Conservation (phyloP, 1,140 invertebrate species). For the Eufriesea mexicana region DNA sequence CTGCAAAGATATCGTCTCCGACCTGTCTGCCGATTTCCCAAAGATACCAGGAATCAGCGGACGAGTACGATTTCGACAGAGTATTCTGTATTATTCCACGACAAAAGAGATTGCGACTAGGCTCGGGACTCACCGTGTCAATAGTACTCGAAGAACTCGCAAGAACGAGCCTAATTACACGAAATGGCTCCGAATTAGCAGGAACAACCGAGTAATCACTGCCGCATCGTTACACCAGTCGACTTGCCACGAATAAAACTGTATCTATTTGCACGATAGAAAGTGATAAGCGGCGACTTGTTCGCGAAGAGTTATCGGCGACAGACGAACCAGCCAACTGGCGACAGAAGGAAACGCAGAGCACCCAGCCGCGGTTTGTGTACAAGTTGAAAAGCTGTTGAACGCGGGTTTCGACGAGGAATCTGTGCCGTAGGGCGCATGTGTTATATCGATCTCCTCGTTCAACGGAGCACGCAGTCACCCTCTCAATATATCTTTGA, state of each 20-base stretch:
- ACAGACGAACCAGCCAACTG: not conserved
- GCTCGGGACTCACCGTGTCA: not conserved
- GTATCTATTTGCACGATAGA: too few relatives aligned
- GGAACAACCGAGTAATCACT: not conserved
- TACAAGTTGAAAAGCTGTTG: slow-evolving; percentile 49
- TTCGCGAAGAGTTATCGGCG: not conserved
- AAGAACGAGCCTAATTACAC: not conserved
- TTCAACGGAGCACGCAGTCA: slow-evolving; percentile 47
- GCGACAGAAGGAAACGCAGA: not conserved
- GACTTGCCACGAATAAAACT: not conserved
- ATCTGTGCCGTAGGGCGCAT: slow-evolving; percentile 69
- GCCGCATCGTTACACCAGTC: not conserved
- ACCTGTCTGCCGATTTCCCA: too few relatives aligned
- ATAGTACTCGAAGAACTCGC: not conserved
- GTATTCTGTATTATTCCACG: not conserved
- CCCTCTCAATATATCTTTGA: slow-evolving; percentile 60
- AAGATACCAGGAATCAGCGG: too few relatives aligned
- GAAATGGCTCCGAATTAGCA: not conserved
- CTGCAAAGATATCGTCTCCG: too few relatives aligned
- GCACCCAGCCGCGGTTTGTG: slow-evolving; percentile 15
- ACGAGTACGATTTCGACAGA: too few relatives aligned
- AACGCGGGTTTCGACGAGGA: slow-evolving; percentile 36
- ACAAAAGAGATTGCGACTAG: not conserved
- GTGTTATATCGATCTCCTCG: slow-evolving; percentile 74
- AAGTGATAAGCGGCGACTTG: not conserved